Evolutionary conservation across 1,140 invertebrate species (phyloP), one percentile per base, ranked within the genome.

Genomic region (Brachionus sp.): DNA sequence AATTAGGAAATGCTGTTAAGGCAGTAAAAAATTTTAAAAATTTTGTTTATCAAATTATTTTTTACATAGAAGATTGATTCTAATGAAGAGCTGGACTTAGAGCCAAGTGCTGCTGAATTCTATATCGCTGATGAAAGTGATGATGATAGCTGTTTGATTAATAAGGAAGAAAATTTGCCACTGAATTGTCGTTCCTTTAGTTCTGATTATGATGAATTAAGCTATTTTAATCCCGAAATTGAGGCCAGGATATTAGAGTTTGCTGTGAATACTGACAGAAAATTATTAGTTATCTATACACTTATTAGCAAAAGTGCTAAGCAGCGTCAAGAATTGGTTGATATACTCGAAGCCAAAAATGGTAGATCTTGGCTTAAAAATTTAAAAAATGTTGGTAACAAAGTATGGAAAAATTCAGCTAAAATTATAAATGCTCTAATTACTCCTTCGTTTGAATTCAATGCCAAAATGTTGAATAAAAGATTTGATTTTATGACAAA

Each of bases 401-500:
- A 10, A 19, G 39, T 80, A 10, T 80, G 77, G 77, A 80, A 80
- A 44, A 80, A 66, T 35, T 80, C 77, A n/a, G 50, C 50, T 23
- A 80, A 80, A 66, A 80, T 80, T 16, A 80, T 80, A 7, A 53
- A 80, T 13, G 77, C 77, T 19, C 25, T 80, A 13, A 35, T 62
- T 5, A 66, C 50, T 29, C 46, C 46, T 19, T 29, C 10, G 6
- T 50, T 35, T n/a, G 77, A 80, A 16, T 80, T 62, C 16, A 62
- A 80, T 33, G 46, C 77, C 3, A 80, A 62, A 80, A 62, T 80
- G 77, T 3, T 80, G 6, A 35, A 62, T 44, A 80, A 80, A 44
- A 13, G 77, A 57, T 80, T 80, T 37, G 77, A 80, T 19, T 80
- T 62, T 66, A 33, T 80, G 50, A 80, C 77, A n/a, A 80, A 42